phyloP scores from a whole-genome alignment of 2,888 invertebrate species.

The Lacanobia wlatinum region DNA sequence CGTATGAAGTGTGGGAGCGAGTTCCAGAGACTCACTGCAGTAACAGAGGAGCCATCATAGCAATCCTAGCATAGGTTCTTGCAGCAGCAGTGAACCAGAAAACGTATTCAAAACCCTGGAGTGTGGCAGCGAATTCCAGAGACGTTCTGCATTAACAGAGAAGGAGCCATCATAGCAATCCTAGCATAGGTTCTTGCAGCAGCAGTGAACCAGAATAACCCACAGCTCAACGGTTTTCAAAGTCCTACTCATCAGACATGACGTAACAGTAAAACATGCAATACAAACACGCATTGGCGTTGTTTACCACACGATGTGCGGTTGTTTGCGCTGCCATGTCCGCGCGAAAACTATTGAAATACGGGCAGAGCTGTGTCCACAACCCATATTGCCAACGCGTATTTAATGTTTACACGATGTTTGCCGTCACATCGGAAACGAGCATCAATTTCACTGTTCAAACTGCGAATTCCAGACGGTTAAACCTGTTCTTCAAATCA shows the following conservation, averaged over 20 bases:
- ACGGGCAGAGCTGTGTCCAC: constrained; percentile 31
- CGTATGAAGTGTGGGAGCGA: too few relatives aligned
- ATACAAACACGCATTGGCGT: constrained; percentile 36
- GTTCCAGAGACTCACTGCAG: too few relatives aligned
- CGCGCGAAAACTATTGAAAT: constrained; percentile 40
- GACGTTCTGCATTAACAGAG: too few relatives aligned
- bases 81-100: too few relatives aligned
- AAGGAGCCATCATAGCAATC: too few relatives aligned
- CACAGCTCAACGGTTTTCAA: constrained; percentile 3
- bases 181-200: too few relatives aligned
- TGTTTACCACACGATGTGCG: constrained; percentile 44
- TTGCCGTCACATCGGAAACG: constrained; percentile 9
- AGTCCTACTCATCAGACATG: constrained; percentile 20
- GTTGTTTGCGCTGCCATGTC: constrained; percentile 45
- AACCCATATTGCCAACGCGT: constrained; percentile 1
- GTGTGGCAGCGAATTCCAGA: too few relatives aligned
- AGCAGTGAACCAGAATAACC: not conserved
- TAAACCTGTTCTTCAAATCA: not conserved
- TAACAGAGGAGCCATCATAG: too few relatives aligned
- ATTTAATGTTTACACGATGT: constrained; percentile 26
- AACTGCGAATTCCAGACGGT: not conserved
- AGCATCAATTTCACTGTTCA: not conserved
- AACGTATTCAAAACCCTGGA: too few relatives aligned
- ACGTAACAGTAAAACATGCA: constrained; percentile 7
- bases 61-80: too few relatives aligned